These are phyloP conservation scores for Enteromius mattozi DNA, from an alignment of 2,797 vertebrate species.

Conservation along the genomic window DNA sequence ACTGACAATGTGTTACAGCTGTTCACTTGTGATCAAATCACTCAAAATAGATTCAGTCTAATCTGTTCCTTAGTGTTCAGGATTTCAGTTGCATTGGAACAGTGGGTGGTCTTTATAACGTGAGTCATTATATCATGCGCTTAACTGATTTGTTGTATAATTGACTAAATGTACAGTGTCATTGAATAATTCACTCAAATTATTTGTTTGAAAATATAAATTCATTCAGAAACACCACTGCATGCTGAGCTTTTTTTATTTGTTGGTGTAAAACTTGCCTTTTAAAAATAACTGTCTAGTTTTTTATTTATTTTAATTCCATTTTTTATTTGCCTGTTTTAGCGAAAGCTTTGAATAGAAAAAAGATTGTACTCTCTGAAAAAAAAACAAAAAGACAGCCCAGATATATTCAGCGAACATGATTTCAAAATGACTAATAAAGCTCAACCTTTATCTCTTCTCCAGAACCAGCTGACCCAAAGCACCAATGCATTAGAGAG, in stretches of 20 bases:
- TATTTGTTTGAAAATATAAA: not conserved
- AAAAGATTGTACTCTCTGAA: not conserved
- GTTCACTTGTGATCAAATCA: not conserved
- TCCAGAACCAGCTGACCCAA: conserved; percentile 82
- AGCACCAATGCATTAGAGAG: conserved; percentile 83
- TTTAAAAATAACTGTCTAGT: not conserved
- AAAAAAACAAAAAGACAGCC: not conserved
- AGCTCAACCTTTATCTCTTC: not conserved
- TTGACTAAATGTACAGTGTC: not conserved
- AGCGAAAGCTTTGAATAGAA: not conserved
- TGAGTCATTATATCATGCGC: not conserved
- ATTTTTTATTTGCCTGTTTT: no score
- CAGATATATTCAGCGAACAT: not conserved
- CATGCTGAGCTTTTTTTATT: not conserved
- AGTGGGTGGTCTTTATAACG: not conserved
- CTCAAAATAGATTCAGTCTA: not conserved
- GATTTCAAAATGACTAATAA: not conserved
- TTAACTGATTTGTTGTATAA: not conserved
- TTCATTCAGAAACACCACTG: not conserved
- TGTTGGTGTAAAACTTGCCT: not conserved
- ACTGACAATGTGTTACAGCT: not conserved
- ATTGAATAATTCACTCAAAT: not conserved
- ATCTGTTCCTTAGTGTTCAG: not conserved
- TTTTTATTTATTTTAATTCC: not conserved
- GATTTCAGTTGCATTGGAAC: not conserved